phyloP scores from a whole-genome alignment of 2,113 vertebrate genomes.

The Lophius piscatorius region DNA sequence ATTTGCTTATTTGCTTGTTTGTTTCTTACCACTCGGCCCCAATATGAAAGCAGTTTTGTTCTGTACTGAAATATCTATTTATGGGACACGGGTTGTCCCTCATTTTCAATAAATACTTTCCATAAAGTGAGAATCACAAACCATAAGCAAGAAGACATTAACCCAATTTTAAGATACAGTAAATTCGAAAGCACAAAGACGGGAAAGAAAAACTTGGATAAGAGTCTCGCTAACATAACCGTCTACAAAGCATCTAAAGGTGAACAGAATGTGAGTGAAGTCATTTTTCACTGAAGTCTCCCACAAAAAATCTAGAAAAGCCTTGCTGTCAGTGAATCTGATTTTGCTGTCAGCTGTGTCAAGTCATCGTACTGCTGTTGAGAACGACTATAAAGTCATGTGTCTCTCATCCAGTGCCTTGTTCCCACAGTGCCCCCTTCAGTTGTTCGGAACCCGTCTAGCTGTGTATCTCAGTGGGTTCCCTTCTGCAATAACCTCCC shows the following conservation, averaged over 20 bases:
- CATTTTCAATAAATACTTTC: not conserved
- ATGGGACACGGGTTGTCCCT: not conserved
- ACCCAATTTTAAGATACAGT: not conserved
- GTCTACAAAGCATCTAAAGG: constrained; percentile 1
- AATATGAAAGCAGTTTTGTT: constrained; percentile 1
- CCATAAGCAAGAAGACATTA: not conserved
- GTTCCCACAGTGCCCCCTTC: constrained; percentile 29
- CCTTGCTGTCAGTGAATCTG: constrained; percentile 20
- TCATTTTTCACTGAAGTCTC: not conserved
- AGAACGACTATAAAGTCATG: constrained; percentile 46
- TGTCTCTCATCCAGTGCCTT: constrained; percentile 37
- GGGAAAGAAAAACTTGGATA: not conserved
- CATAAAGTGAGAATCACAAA: not conserved
- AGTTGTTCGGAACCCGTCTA: constrained; percentile 24
- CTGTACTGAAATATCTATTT: not conserved
- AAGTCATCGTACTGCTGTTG: constrained; percentile 23
- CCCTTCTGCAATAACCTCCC: constrained; percentile 23
- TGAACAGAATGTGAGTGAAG: not conserved
- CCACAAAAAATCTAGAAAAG: constrained; percentile 32
- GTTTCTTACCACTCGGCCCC: no score
- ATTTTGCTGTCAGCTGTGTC: constrained; percentile 43
- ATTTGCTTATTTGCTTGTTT: constrained; percentile 1
- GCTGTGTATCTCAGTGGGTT: constrained; percentile 31
- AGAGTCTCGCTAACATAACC: not conserved
- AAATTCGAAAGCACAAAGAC: not conserved